phyloP scores from a whole-genome alignment of 2,797 vertebrate species.

The Hybognathus amarus region DNA sequence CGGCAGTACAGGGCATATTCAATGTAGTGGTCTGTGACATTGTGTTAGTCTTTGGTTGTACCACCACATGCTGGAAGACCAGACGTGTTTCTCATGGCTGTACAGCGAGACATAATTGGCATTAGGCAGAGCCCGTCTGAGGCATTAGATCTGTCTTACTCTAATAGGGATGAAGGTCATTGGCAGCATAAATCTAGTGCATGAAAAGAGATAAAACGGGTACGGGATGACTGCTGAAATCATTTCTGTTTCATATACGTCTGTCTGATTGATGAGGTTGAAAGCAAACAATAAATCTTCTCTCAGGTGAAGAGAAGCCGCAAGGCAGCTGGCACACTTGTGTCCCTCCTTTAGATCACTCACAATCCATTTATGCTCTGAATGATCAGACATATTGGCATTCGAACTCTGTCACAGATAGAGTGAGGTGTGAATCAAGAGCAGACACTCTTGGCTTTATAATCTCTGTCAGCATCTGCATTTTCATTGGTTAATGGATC shows the following conservation, averaged over 20 bases:
- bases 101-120: slow-evolving; percentile 54
- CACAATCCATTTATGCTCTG: slow-evolving; percentile 27
- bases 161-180: slow-evolving; percentile 63
- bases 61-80: slow-evolving; percentile 9
- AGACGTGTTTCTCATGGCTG: slow-evolving; percentile 46
- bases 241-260: slow-evolving; percentile 60
- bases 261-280: slow-evolving; percentile 61
- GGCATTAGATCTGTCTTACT: slow-evolving; percentile 56
- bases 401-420: slow-evolving; percentile 52
- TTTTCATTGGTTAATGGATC: slow-evolving; percentile 28
- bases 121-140: slow-evolving; percentile 56
- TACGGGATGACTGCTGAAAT: slow-evolving; percentile 59
- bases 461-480: slow-evolving; percentile 13
- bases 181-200: slow-evolving; percentile 55
- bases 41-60: slow-evolving; percentile 25
- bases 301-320: slow-evolving; percentile 50
- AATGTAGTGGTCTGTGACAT: slow-evolving; percentile 26
- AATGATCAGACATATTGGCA: slow-evolving; percentile 54
- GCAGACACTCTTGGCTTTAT: slow-evolving; percentile 23
- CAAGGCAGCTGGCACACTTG: slow-evolving; percentile 50
- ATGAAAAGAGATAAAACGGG: slow-evolving; percentile 54
- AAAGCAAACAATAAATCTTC: slow-evolving; percentile 59
- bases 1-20: slow-evolving; percentile 13
- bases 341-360: slow-evolving; percentile 43
- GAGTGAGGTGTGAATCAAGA: slow-evolving; percentile 32